phyloP scores from a whole-genome alignment of 1,140 invertebrate species.

The Cydia fagiglandana region DNA sequence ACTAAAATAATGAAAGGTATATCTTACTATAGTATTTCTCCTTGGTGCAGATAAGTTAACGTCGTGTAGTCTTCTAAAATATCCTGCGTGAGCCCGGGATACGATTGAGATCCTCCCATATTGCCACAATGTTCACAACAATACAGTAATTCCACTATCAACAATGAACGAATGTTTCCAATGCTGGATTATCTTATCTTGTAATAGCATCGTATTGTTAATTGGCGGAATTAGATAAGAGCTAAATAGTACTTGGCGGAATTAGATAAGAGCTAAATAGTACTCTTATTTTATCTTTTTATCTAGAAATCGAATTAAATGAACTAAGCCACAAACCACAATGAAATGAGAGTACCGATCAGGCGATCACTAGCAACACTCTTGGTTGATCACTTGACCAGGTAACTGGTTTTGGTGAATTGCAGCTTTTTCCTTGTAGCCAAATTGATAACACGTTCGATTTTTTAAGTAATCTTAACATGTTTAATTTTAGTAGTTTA shows the following conservation, averaged over 20 bases:
- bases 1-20: not conserved
- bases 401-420: too few species aligned
- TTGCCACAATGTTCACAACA: slow-evolving; percentile 25
- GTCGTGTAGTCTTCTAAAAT: slow-evolving; percentile 79
- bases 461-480: too few species aligned
- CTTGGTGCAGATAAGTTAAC: slow-evolving; percentile 80
- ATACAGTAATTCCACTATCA: not conserved
- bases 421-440: too few species aligned
- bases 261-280: slow-evolving; percentile 33
- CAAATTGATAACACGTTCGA: too few species aligned
- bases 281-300: not conserved
- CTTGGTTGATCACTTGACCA: too few species aligned
- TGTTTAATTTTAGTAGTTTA: too few species aligned
- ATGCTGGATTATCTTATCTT: slow-evolving; percentile 19
- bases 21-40: slow-evolving; percentile 81
- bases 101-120: slow-evolving; percentile 74
- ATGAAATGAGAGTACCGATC: not conserved
- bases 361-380: not conserved
- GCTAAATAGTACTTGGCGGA: slow-evolving; percentile 30
- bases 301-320: not conserved
- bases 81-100: slow-evolving; percentile 77
- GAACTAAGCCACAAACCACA: not conserved
- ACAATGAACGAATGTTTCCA: slow-evolving; percentile 17
- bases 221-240: slow-evolving; percentile 32
- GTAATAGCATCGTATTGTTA: slow-evolving; percentile 9